A percentile compares a stretch with the other conserved stretches of the same genome.
Evolutionary conservation across 2,797 vertebrate species (phyloP).

Genomic region (Gallinago stenura): DNA sequence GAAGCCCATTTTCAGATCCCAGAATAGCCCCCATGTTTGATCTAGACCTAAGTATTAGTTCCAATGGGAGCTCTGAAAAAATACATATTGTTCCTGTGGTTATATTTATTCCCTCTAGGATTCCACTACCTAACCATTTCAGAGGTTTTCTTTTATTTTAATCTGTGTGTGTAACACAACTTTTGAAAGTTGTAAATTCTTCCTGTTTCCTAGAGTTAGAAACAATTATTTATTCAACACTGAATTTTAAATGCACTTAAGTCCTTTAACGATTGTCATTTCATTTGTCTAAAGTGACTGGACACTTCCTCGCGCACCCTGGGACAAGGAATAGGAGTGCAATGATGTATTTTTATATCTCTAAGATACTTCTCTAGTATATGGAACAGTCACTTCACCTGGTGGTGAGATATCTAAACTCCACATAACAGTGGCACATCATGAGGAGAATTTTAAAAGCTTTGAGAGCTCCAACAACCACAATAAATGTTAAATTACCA

Average conservation of each 20-base stretch:
- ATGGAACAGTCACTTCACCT: neutral
- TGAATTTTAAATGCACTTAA: neutral
- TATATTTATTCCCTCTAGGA: neutral
- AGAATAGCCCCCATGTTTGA: neutral
- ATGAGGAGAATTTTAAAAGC: neutral
- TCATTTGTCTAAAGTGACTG: neutral
- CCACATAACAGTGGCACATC: accelerated
- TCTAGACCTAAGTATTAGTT: conserved; percentile 20
- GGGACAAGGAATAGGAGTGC: neutral
- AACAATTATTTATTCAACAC: neutral
- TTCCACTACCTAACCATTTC: neutral
- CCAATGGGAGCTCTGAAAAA: conserved; percentile 23
- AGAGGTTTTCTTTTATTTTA: conserved; percentile 4
- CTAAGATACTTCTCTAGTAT: neutral
- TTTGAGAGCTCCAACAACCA: neutral
- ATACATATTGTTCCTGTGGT: neutral
- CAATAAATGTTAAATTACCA: neutral
- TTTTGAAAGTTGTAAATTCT: neutral
- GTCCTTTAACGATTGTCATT: neutral
- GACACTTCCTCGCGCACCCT: neutral
- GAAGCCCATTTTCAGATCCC: conserved; percentile 2
- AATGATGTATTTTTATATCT: neutral
- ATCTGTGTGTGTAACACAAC: neutral
- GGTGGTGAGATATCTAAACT: neutral
- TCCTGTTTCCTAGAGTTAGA: neutral